Evolutionary conservation across 2,113 vertebrate species (phyloP).

Genomic region (Aspidoscelis tigris): DNA sequence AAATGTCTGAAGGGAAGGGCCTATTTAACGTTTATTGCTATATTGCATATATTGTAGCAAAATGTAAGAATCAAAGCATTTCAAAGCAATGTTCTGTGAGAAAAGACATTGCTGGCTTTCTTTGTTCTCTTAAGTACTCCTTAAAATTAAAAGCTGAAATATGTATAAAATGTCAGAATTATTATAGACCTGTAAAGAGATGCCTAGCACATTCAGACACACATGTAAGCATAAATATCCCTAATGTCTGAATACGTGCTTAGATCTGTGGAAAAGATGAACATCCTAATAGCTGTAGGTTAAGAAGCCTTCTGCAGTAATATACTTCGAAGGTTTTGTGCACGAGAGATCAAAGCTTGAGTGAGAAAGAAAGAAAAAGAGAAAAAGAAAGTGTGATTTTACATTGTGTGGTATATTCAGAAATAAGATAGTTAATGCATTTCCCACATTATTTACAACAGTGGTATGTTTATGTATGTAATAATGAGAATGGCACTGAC

Average conservation of each 20-base stretch:
- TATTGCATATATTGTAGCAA: not conserved
- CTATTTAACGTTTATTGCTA: not conserved
- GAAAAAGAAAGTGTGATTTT: not conserved
- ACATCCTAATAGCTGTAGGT: not conserved
- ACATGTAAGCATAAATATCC: not conserved
- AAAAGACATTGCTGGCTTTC: not conserved
- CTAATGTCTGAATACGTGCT: not conserved
- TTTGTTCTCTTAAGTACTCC: not conserved
- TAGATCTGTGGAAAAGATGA: not conserved
- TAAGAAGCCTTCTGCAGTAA: not conserved
- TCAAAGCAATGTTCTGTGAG: not conserved
- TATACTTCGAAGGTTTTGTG: not conserved
- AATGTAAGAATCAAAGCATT: not conserved
- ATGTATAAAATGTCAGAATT: not conserved
- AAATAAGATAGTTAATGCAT: not conserved
- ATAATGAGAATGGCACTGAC: not conserved
- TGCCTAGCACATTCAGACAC: not conserved
- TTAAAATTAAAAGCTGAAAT: not conserved
- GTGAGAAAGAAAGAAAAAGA: not conserved
- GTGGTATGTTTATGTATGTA: not conserved
- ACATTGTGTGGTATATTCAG: not conserved
- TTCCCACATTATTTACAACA: not conserved
- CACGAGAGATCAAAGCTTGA: not conserved
- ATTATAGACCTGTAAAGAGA: not conserved
- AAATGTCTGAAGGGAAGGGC: not conserved